Percentiles rank a stretch among this genome's conserved stretches.
phyloP scores from a whole-genome alignment of 92 coral and sea anemone species.

The Epizoanthus ramosus region DNA sequence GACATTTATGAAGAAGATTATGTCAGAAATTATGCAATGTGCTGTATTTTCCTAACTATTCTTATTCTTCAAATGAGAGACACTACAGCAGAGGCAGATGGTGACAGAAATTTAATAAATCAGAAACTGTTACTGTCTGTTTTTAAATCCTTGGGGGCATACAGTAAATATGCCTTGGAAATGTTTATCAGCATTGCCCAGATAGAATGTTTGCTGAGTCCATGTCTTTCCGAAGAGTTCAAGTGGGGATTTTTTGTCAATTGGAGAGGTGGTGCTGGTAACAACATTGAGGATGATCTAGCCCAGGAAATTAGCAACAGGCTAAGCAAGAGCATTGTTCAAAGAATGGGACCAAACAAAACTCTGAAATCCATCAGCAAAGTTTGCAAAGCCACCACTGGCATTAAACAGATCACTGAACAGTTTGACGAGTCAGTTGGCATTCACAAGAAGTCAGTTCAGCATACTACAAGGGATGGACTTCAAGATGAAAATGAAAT shows the following conservation, averaged over 20 bases:
- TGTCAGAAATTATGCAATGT: conserved; percentile 61
- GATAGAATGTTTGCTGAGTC: conserved; percentile 56
- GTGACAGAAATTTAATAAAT: conserved; percentile 69
- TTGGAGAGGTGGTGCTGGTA: conserved; percentile 79
- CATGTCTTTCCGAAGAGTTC: conserved; percentile 60
- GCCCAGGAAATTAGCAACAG: conserved; percentile 54
- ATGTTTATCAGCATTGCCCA: conserved; percentile 72
- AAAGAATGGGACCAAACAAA: conserved; percentile 67
- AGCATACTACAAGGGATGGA: conserved; percentile 65
- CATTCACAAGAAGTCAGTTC: conserved; percentile 70
- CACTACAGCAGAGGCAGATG: conserved; percentile 84
- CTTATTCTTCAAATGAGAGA: conserved; percentile 74
- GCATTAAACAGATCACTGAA: conserved; percentile 40
- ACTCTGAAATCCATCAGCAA: conserved; percentile 58
- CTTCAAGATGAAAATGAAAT: conserved; percentile 72
- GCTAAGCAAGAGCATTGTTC: conserved; percentile 48
- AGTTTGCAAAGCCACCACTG: conserved; percentile 65
- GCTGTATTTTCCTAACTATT: conserved; percentile 65
- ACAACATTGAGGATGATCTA: conserved; percentile 56
- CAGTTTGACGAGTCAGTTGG: conserved; percentile 53
- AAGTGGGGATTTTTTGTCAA: conserved; percentile 67
- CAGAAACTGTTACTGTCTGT: conserved; percentile 69
- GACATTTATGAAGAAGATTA: conserved; percentile 6
- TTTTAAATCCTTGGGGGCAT: conserved; percentile 68
- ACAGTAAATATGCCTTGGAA: conserved; percentile 68